Base-by-base conservation (phyloP, 64 coral and sea anemone species). In the Pocillopora verrucosa region DNA sequence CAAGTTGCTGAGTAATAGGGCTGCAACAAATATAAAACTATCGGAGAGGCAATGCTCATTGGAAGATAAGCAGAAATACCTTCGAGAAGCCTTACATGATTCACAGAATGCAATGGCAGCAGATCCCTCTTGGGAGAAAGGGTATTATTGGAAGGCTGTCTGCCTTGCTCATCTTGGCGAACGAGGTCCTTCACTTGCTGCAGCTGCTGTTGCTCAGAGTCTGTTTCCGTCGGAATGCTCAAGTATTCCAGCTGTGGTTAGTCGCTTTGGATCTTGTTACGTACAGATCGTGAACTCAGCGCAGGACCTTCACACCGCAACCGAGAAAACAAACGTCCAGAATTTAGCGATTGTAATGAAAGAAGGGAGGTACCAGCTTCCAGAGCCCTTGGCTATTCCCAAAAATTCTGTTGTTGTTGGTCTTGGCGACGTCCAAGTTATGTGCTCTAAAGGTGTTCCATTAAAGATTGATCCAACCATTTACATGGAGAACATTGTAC, bases 271-370 rank as follows among this genome's bases (percentile, higher is more conserved):
- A 81, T 1, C 14, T 0, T 81, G 11, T 9, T 36, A 63, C 62
- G 13, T 1, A 63, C 0, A 34, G n/a, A 7, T 81, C 0, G 30
- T 64, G 6, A 11, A 20, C 10, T 62, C 58, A 16, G 36, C 30
- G 1, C 58, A 36, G 4, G 58, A 81, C 3, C 58, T 62, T 11
- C 59, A 62, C 17, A 13, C 4, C 6, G 24, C 12, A 24, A 60
- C 30, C 34, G 15, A 60, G 3, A 60, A 30, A 19, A 81, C 12
- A 81, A 9, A 12, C 1, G 6, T 30, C 7, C 26, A 0, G 5
- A 81, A 81, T 81, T 26, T 62, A 30, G 79, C 63, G 79, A 81
- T 81, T 81, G 58, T 81, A 6, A 16, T 81, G 0, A 81, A 81
- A 62, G 79, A 62, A 6, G 79, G 79, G 14, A 81, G 13, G 16